phyloP scores from a whole-genome alignment of 2,113 vertebrate genomes.

The rabbit (Oryctolagus cuniculus) region mOryCun1.1 NC_091442.1:122201001-122201500 shows the following conservation, averaged over 20 bases:
- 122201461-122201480: too few species aligned
- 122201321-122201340: background rate
- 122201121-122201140: background rate
- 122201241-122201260: background rate
- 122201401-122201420: too few species aligned
- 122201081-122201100: background rate
- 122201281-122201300: background rate
- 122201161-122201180: background rate
- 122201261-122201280: background rate
- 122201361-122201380: background rate
- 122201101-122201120: too few species aligned
- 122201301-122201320: background rate
- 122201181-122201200: background rate
- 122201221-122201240: rapidly evolving
- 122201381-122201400: too few species aligned
- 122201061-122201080: too few species aligned
- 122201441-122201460: too few species aligned
- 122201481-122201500: too few species aligned
- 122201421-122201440: too few species aligned
- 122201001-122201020: too few species aligned
- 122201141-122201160: background rate
- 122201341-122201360: background rate
- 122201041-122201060: background rate
- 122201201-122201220: too few species aligned
- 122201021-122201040: rapidly evolving